Conservation (phyloP, 2,113 vertebrate genomes). For the Candoia aspera region DNA sequence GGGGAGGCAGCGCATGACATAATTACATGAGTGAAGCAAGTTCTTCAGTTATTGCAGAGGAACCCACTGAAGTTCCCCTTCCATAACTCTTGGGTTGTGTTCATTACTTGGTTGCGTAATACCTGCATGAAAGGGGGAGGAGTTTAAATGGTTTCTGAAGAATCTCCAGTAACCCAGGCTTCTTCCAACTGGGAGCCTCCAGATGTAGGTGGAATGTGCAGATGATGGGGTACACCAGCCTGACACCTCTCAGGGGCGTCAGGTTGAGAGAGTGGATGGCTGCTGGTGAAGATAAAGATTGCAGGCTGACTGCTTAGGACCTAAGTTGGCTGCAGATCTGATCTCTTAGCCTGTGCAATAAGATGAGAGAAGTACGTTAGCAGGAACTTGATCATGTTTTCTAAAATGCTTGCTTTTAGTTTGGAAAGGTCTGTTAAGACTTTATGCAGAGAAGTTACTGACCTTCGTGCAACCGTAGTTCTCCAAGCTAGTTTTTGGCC, state of each 20-base stretch:
- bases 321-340: not conserved
- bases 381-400: not conserved
- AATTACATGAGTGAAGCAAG: not conserved
- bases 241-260: not conserved
- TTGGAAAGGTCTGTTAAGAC: not conserved
- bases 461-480: not conserved
- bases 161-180: not conserved
- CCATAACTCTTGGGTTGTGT: not conserved
- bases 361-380: not conserved
- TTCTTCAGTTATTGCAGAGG: not conserved
- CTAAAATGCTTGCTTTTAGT: not conserved
- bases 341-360: not conserved
- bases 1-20: too few species aligned
- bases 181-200: not conserved
- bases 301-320: not conserved
- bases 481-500: not conserved
- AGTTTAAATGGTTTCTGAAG: not conserved
- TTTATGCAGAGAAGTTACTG: not conserved
- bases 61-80: not conserved
- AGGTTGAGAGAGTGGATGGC: not conserved
- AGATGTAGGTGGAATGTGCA: not conserved
- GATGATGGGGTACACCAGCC: not conserved
- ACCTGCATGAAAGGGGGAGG: not conserved
- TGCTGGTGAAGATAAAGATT: not conserved
- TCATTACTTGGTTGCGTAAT: not conserved